These are phyloP conservation scores for Erannis defoliaria DNA, from an alignment of 2,888 invertebrate species.

Conservation along the genomic window DNA sequence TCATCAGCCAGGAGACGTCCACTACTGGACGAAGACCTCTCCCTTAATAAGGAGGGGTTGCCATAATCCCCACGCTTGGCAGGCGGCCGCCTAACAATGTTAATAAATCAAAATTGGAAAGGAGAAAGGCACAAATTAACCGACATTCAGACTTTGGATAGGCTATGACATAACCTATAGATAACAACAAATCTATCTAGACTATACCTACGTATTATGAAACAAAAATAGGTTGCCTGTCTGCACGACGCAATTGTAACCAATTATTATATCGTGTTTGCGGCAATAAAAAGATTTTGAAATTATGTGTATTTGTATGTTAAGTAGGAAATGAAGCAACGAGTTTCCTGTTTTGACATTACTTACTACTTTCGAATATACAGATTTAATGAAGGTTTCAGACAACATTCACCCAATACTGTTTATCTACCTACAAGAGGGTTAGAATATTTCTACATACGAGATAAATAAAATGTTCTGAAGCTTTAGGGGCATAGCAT, in stretches of 20 bases:
- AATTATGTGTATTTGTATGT: constrained; percentile 1
- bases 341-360: constrained; percentile 16
- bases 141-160: constrained; percentile 16
- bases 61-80: too few relatives aligned
- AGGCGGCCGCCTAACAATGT: constrained; percentile 6
- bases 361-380: neutral
- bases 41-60: too few relatives aligned
- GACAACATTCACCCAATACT: too few relatives aligned
- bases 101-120: constrained; percentile 24
- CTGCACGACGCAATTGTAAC: constrained; percentile 11
- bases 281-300: constrained; percentile 7
- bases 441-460: too few relatives aligned
- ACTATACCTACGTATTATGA: constrained; percentile 4
- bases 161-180: constrained; percentile 9
- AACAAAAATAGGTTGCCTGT: constrained; percentile 16
- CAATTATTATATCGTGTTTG: constrained; percentile 4
- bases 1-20: too few relatives aligned
- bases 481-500: too few relatives aligned
- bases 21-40: too few relatives aligned
- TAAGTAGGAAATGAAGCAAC: neutral
- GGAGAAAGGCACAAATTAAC: constrained; percentile 23
- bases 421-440: too few relatives aligned
- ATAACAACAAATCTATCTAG: neutral
- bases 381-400: too few relatives aligned
- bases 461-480: too few relatives aligned